Evolutionary conservation across 2,113 vertebrate species (phyloP).

Genomic region (human): GRCh38 chr3:31435501-31436000

Average conservation of each 20-base stretch:
- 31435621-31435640: not conserved
- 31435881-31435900: not conserved
- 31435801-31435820: not conserved
- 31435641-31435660: not conserved
- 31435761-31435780: conserved; percentile 29
- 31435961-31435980: not conserved
- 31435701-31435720: conserved; percentile 61
- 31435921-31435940: not conserved
- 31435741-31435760: conserved; percentile 15
- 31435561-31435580: not conserved
- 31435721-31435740: conserved; percentile 64
- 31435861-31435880: not conserved
- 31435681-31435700: conserved; percentile 47
- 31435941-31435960: not conserved
- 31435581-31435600: not conserved
- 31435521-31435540: not conserved
- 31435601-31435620: not conserved
- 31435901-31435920: not conserved
- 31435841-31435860: conserved; percentile 1
- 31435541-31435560: rapidly evolving
- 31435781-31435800: conserved; percentile 48
- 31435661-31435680: conserved; percentile 54
- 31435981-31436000: conserved; percentile 3
- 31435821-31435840: not conserved
- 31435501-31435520: not conserved